phyloP scores from a whole-genome alignment of 2,888 invertebrate species.

The Andrena fulva region DNA sequence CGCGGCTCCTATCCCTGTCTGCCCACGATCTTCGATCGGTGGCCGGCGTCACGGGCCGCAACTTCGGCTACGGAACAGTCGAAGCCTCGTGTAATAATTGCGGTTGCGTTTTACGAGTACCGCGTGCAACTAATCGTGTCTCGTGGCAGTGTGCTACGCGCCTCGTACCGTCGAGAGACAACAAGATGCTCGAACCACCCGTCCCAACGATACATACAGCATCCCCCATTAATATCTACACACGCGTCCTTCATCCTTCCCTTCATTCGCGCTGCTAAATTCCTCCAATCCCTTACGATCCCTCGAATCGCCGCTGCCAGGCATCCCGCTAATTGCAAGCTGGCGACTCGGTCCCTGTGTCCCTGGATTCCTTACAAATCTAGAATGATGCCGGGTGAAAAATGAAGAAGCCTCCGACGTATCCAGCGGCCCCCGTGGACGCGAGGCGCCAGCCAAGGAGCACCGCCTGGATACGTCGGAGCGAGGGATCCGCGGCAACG shows the following conservation, averaged over 20 bases:
- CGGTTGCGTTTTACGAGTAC: slow-evolving; percentile 14
- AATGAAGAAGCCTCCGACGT: background rate
- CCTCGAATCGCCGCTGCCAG: slow-evolving; percentile 16
- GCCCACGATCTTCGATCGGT: slow-evolving; percentile 22
- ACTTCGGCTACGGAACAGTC: background rate
- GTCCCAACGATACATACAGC: background rate
- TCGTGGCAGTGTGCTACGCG: slow-evolving; percentile 16
- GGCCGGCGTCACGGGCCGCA: slow-evolving; percentile 5
- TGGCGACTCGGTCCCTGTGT: slow-evolving; percentile 34
- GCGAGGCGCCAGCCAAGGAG: background rate
- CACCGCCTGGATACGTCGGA: slow-evolving; percentile 5
- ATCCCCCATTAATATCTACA: too few relatives aligned
- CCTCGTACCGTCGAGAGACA: slow-evolving; percentile 35
- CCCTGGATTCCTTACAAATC: slow-evolving; percentile 30
- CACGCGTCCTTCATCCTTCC: background rate
- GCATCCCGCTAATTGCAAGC: slow-evolving; percentile 31
- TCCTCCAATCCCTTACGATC: background rate
- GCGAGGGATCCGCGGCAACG: slow-evolving; percentile 10
- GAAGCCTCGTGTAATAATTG: background rate
- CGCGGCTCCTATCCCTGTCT: background rate
- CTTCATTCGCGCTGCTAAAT: too few relatives aligned
- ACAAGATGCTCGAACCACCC: slow-evolving; percentile 27
- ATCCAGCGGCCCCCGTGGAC: background rate
- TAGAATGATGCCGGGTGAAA: slow-evolving; percentile 26
- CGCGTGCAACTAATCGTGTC: slow-evolving; percentile 49